phyloP scores from a whole-genome alignment of 2,113 vertebrate species.

The Mus spicilegus region DNA sequence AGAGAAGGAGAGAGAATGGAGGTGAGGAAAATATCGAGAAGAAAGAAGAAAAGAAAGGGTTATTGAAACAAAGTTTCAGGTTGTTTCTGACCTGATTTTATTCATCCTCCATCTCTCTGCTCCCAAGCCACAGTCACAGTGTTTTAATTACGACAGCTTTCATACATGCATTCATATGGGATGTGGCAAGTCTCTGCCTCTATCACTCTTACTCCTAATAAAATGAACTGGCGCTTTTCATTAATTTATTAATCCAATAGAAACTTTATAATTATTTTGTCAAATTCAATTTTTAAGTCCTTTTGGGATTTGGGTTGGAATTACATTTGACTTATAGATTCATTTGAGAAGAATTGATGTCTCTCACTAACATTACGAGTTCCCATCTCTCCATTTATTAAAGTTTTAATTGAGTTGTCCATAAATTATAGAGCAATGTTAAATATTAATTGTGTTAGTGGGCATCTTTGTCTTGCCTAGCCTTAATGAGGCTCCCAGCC shows the following conservation, averaged over 20 bases:
- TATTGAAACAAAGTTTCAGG: not conserved
- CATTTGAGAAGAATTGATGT: conserved; percentile 62
- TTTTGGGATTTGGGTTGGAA: conserved; percentile 56
- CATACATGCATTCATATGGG: not conserved
- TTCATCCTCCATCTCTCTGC: not conserved
- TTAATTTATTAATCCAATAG: conserved; percentile 57
- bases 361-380: conserved; percentile 26
- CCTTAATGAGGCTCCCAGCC: conserved; percentile 30
- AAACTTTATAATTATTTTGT: conserved; percentile 67
- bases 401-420: conserved; percentile 71
- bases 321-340: conserved; percentile 69
- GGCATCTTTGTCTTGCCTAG: conserved; percentile 56
- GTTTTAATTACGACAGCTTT: conserved; percentile 44
- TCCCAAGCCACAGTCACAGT: conserved; percentile 22
- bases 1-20: not conserved
- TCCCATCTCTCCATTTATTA: conserved; percentile 61
- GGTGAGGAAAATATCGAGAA: no score
- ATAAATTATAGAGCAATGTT: conserved; percentile 62
- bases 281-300: conserved; percentile 60
- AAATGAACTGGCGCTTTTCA: conserved; percentile 24
- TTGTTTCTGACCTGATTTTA: not conserved
- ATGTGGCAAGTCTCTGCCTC: not conserved
- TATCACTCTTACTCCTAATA: not conserved
- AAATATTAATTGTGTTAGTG: conserved; percentile 61
- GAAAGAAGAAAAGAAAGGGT: not conserved